Evolutionary conservation across 2,113 vertebrate genomes (phyloP).

Genomic region (Gadus macrocephalus): DNA sequence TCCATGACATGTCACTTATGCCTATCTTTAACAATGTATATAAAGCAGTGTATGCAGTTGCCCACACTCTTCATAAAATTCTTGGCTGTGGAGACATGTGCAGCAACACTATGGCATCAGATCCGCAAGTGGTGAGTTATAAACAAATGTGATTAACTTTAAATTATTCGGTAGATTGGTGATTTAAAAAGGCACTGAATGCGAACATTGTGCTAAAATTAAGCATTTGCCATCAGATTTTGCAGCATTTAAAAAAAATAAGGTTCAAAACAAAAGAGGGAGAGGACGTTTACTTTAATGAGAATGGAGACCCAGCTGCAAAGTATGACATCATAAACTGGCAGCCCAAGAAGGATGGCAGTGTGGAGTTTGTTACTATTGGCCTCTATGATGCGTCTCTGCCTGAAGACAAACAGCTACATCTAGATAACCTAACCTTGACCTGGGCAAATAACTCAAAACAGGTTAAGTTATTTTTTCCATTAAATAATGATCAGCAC

Average conservation of each 20-base stretch:
- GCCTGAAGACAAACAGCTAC: slow-evolving; percentile 43
- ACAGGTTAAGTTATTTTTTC: slow-evolving; percentile 29
- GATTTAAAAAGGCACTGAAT: not conserved
- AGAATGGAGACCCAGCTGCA: slow-evolving; percentile 63
- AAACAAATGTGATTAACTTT: not conserved
- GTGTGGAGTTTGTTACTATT: slow-evolving; percentile 61
- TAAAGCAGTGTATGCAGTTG: slow-evolving; percentile 70
- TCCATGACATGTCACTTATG: slow-evolving; percentile 70
- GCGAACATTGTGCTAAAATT: not conserved
- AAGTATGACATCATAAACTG: slow-evolving; percentile 73
- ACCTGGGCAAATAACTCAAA: slow-evolving; percentile 53
- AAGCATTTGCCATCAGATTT: slow-evolving; percentile 43
- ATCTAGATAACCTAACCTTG: slow-evolving; percentile 47
- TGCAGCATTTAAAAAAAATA: slow-evolving; percentile 51
- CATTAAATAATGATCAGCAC: not conserved
- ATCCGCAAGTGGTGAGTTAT: slow-evolving; percentile 51
- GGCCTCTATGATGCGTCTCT: slow-evolving; percentile 64
- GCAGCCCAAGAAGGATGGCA: slow-evolving; percentile 47
- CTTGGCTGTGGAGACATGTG: slow-evolving; percentile 57
- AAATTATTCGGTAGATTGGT: too few relatives aligned
- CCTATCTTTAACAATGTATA: slow-evolving; percentile 69
- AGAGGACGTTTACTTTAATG: slow-evolving; percentile 64
- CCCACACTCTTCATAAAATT: slow-evolving; percentile 58
- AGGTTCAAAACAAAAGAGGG: slow-evolving; percentile 66
- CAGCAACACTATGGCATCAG: slow-evolving; percentile 26